Conservation (phyloP, 2,888 invertebrate genomes). For the Eilema caniola region DNA sequence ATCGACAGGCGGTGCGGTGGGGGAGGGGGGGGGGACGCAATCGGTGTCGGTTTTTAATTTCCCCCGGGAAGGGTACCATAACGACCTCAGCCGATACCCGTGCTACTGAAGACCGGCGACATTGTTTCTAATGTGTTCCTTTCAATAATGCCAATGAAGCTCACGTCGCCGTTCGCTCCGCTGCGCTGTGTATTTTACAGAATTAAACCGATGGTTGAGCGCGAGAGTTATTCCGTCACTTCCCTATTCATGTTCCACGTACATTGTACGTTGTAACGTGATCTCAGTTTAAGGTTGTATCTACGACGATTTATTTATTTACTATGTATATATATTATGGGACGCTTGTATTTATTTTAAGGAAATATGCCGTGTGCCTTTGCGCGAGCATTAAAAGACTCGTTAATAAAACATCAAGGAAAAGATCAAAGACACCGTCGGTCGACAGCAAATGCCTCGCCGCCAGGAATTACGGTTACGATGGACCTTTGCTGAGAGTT, state of each 20-base stretch:
- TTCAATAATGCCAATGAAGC: constrained; percentile 42
- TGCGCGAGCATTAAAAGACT: constrained; percentile 3
- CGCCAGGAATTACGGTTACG: constrained; percentile 12
- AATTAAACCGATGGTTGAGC: constrained; percentile 4
- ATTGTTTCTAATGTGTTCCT: constrained; percentile 56
- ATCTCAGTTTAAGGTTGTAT: constrained; percentile 12
- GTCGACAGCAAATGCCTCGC: not conserved
- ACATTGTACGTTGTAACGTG: constrained; percentile 6
- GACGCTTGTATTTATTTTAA: constrained; percentile 9
- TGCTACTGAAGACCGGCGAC: constrained; percentile 43
- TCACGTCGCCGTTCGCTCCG: not conserved
- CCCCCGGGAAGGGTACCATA: constrained; percentile 56
- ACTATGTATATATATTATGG: not conserved
- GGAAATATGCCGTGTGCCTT: not conserved
- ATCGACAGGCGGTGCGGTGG: not conserved
- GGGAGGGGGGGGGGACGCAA: constrained; percentile 26
- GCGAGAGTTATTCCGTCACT: constrained; percentile 5
- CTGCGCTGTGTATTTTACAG: not conserved
- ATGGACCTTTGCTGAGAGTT: not conserved
- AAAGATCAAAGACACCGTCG: constrained; percentile 4
- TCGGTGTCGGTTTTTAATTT: constrained; percentile 59
- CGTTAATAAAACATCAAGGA: constrained; percentile 12
- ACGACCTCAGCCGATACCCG: constrained; percentile 39
- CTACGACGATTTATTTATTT: constrained; percentile 3
- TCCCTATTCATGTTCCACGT: constrained; percentile 9